phyloP scores from a whole-genome alignment of 92 coral and sea anemone species.

The Epizoanthus scotinus region DNA sequence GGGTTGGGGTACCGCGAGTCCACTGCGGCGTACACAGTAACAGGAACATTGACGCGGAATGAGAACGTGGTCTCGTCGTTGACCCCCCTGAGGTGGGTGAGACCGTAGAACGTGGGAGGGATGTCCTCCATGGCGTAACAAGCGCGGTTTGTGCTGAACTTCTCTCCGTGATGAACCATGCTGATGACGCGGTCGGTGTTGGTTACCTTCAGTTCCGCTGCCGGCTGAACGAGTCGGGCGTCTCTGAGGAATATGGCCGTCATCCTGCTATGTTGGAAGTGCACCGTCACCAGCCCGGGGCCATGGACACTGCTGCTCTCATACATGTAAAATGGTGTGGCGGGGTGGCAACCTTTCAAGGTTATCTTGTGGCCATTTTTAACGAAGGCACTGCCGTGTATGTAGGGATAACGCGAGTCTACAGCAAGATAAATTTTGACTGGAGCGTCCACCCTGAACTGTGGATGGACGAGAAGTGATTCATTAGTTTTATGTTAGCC shows the following conservation, averaged over 20 bases:
- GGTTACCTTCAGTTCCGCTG: constrained; percentile 67
- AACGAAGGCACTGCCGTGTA: constrained; percentile 69
- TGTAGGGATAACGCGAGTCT: constrained; percentile 78
- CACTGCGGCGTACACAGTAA: constrained; percentile 73
- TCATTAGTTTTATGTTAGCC: too few relatives aligned
- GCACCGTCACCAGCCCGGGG: constrained; percentile 68
- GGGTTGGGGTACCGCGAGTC: constrained; percentile 71
- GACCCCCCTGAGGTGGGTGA: constrained; percentile 79
- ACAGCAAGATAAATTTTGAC: constrained; percentile 78
- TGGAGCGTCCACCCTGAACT: constrained; percentile 68
- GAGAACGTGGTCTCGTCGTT: constrained; percentile 55
- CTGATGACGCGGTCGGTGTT: constrained; percentile 60
- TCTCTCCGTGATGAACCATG: constrained; percentile 91
- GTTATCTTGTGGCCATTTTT: constrained; percentile 64
- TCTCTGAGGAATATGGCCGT: constrained; percentile 81
- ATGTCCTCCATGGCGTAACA: constrained; percentile 81
- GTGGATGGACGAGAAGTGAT: background rate
- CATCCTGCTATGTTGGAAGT: constrained; percentile 64
- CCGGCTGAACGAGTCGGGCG: constrained; percentile 65
- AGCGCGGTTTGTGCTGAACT: constrained; percentile 81
- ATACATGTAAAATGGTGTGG: constrained; percentile 77
- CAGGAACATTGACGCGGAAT: constrained; percentile 66
- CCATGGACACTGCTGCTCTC: constrained; percentile 65
- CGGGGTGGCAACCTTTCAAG: constrained; percentile 78
- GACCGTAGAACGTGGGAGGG: constrained; percentile 88